Conservation (phyloP, 2,797 vertebrate genomes). For the Lacerta agilis region DNA sequence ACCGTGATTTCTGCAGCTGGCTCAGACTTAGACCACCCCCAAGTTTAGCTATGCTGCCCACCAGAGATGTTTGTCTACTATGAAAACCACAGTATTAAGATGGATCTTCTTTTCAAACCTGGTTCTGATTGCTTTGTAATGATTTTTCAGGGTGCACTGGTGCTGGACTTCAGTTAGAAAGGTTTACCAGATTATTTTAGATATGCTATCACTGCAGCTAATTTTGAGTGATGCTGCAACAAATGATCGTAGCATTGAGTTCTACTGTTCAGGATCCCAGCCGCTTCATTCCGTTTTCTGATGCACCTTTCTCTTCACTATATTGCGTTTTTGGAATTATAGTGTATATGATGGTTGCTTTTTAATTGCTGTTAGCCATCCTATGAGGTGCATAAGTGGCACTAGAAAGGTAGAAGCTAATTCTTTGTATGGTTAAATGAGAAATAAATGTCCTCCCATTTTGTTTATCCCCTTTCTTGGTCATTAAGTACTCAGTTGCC, state of each 20-base stretch:
- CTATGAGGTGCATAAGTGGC: no score
- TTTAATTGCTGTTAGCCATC: no score
- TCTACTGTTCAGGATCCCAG: neutral
- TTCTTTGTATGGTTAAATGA: no score
- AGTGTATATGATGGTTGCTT: no score
- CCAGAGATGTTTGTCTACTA: slow-evolving; percentile 18
- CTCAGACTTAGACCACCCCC: neutral
- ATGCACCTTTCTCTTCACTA: neutral
- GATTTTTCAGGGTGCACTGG: slow-evolving; percentile 28
- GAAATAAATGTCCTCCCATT: no score
- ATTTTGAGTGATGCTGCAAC: neutral
- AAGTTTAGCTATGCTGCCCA: neutral
- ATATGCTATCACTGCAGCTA: slow-evolving; percentile 27
- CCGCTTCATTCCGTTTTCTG: neutral
- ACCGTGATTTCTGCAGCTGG: neutral
- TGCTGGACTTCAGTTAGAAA: slow-evolving; percentile 35
- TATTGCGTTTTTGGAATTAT: no score
- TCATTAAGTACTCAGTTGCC: no score
- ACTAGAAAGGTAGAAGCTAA: no score
- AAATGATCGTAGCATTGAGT: neutral
- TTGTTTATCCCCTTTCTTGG: no score
- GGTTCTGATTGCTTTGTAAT: slow-evolving; percentile 35
- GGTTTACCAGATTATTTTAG: slow-evolving; percentile 31
- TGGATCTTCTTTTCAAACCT: slow-evolving; percentile 33
- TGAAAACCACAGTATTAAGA: slow-evolving; percentile 21